These are phyloP conservation scores for Phymatocera aterrima DNA, from an alignment of 2,888 invertebrate species.

Conservation along the genomic window DNA sequence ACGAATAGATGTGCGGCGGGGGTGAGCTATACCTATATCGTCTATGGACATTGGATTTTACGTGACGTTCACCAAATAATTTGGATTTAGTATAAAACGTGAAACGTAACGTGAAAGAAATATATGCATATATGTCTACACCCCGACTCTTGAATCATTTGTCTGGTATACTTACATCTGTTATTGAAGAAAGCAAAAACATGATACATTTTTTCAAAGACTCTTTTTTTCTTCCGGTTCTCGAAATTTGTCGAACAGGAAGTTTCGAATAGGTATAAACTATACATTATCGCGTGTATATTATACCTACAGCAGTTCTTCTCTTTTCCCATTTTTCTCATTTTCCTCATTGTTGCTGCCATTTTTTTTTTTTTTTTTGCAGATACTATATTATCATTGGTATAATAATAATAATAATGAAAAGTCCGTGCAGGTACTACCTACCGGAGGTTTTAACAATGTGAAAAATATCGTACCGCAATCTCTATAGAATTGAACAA, in stretches of 20 bases:
- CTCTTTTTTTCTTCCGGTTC: no score
- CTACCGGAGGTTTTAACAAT: neutral
- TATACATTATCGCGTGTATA: no score
- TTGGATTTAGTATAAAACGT: neutral
- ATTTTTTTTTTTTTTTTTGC: no score
- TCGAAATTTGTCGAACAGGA: no score
- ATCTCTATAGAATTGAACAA: conserved; percentile 51
- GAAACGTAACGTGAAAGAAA: conserved; percentile 4
- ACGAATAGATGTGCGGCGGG: neutral
- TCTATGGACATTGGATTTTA: conserved; percentile 23
- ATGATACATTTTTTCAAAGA: no score
- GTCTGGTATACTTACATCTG: neutral
- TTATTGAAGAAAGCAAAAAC: no score
- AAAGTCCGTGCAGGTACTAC: neutral
- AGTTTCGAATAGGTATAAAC: no score
- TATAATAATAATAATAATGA: no score
- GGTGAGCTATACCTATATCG: no score
- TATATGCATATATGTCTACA: neutral
- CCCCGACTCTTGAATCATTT: neutral
- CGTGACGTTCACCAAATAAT: neutral
- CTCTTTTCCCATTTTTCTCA: no score
- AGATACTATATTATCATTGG: neutral
- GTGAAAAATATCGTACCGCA: conserved; percentile 7
- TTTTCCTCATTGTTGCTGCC: no score
- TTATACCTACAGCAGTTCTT: no score